Evolutionary conservation across 2,113 vertebrate species (phyloP), one percentile per base, ranked within the genome.

Genomic region (Cnemophilus loriae): DNA sequence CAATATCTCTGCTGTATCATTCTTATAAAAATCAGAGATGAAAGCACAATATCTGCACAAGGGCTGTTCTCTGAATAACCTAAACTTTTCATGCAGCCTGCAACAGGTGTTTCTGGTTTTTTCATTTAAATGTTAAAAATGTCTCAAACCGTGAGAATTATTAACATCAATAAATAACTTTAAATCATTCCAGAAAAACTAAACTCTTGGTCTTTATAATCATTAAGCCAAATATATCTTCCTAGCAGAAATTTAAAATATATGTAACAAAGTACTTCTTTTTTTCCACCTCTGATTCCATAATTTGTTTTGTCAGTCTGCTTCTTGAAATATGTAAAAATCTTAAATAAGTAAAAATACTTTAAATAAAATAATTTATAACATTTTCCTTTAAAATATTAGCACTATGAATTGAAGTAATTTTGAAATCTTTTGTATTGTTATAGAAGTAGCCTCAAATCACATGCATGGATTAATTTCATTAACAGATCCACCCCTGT

Each of bases 401-500:
- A 65, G 13, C 14, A 16, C 27, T 39, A 10, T 19, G 4, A 79
- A 46, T 64, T 64, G 27, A 68, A 71, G 16, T 37, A 13, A 4
- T 21, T 79, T 89, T 73, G 60, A 78, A 68, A 44, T 53, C 13
- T 87, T 50, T 64, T 65, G 5, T 46, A 3, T 32, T 84, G 8
- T 20, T 84, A 4, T n/a, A 30, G 37, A 56, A 32, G 18, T 67
- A 56, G 20, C 19, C 22, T 88, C 19, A 57, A 60, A 74, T 95
- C 8, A 30, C 57, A 22, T 32, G 30, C 24, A 37, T 56, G 6
- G 27, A 76, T 78, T 73, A n/a, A 76, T 94, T 89, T 59, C 27
- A 22, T 95, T 88, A 11, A 87, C 89, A 98, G 98, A 84, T 67
- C 94, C n/a, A 90, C 97, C 16, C 94, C 97, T 17, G 28, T 97